Evolutionary conservation across 92 coral and sea anemone genomes (phyloP).

Genomic region (Phenganax stokvisi): DNA sequence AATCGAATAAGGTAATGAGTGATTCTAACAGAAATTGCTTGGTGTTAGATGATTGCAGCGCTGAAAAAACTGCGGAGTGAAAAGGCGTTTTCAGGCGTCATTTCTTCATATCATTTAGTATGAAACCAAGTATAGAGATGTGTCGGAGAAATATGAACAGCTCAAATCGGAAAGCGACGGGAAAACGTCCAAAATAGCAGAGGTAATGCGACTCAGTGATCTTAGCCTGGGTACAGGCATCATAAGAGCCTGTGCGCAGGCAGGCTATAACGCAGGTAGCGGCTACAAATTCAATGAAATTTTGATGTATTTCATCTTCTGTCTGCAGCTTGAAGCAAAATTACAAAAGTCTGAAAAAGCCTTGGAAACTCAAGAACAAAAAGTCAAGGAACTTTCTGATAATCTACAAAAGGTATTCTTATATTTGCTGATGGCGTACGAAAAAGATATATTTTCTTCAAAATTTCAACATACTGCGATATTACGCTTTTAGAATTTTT

Average conservation of each 20-base stretch:
- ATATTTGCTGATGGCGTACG: neutral
- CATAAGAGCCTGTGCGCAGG: too few species aligned
- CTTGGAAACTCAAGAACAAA: constrained; percentile 47
- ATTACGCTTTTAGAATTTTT: too few species aligned
- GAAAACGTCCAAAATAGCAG: constrained; percentile 33
- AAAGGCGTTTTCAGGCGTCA: neutral
- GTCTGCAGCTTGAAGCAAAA: constrained; percentile 29
- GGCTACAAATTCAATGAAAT: neutral
- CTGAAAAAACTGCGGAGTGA: too few species aligned
- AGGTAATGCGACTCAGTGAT: constrained; percentile 3
- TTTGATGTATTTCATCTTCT: neutral
- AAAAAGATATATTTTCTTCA: neutral
- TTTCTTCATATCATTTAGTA: neutral
- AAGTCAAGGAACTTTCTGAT: constrained; percentile 75
- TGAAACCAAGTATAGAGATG: constrained; percentile 30
- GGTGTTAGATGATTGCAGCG: neutral
- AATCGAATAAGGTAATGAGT: constrained; percentile 9
- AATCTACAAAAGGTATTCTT: constrained; percentile 29
- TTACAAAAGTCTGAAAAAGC: constrained; percentile 39
- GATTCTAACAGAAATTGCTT: neutral
- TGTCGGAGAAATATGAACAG: constrained; percentile 34
- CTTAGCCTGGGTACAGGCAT: neutral
- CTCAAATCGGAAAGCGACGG: constrained; percentile 30
- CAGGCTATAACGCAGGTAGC: too few species aligned
- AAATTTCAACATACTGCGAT: too few species aligned